A percentile compares a stretch with the other conserved stretches of the same genome.
phyloP scores from a whole-genome alignment of 2,113 vertebrate species.

The Salvelinus alpinus region DNA sequence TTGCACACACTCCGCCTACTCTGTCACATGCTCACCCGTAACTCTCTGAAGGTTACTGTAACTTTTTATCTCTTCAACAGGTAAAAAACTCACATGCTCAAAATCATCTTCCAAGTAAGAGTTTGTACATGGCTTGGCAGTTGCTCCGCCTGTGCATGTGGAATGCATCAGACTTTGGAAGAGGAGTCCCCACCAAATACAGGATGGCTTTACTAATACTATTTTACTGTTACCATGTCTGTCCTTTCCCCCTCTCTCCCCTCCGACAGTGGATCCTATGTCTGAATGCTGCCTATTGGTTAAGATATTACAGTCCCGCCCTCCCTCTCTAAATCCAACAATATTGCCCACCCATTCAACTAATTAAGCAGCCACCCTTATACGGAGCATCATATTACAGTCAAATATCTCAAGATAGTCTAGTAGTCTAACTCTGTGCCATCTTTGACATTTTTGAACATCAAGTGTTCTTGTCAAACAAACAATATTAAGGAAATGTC shows the following conservation, averaged over 20 bases:
- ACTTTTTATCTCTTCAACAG: slow-evolving; percentile 71
- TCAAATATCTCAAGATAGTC: too few species aligned
- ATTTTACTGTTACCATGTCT: slow-evolving; percentile 25
- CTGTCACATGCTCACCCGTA: not conserved
- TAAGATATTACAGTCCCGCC: not conserved
- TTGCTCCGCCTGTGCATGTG: slow-evolving; percentile 71
- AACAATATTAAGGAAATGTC: too few species aligned
- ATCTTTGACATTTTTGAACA: too few species aligned
- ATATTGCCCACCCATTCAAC: not conserved
- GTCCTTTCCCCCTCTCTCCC: not conserved
- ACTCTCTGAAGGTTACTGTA: not conserved
- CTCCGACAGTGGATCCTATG: not conserved
- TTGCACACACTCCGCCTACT: not conserved
- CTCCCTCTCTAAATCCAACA: not conserved
- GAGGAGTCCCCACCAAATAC: slow-evolving; percentile 16
- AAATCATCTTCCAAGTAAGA: slow-evolving; percentile 80
- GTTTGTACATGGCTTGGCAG: slow-evolving; percentile 45
- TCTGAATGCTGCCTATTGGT: not conserved
- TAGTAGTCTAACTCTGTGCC: too few species aligned
- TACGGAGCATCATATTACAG: too few species aligned
- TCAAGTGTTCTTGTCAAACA: too few species aligned
- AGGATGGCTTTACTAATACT: slow-evolving; percentile 4
- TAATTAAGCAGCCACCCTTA: too few species aligned
- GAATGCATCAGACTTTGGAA: slow-evolving; percentile 60
- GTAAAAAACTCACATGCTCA: slow-evolving; percentile 80